Conservation (phyloP, 2,113 vertebrate genomes). For the Dolichotis patagonum region DNA sequence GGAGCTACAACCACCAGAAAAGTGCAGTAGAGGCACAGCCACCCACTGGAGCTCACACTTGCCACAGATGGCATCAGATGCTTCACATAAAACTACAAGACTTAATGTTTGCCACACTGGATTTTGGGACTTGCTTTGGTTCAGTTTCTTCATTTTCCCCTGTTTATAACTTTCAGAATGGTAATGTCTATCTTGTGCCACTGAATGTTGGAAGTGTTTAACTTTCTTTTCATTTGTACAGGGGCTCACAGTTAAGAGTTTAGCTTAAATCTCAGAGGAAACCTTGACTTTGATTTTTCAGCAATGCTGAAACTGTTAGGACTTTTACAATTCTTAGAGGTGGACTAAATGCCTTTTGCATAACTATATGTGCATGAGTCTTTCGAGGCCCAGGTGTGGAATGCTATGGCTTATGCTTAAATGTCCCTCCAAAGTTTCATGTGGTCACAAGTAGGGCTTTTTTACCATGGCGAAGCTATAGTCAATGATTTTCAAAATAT, state of each 20-base stretch:
- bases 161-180: neutral
- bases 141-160: neutral
- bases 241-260: neutral
- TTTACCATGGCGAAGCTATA: neutral
- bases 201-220: neutral
- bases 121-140: neutral
- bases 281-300: neutral
- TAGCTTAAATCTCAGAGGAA: neutral
- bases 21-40: neutral
- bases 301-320: neutral
- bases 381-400: neutral
- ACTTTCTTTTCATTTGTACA: neutral
- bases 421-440: neutral
- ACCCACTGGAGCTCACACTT: neutral
- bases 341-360: neutral
- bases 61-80: neutral
- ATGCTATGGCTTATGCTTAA: neutral
- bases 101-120: neutral
- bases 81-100: neutral
- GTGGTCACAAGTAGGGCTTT: neutral
- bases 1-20: neutral
- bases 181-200: neutral
- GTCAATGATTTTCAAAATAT: neutral
- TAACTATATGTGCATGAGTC: neutral
- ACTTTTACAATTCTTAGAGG: neutral